Percentiles rank a stretch among this genome's conserved stretches.
These are phyloP conservation scores for Scaptomyza pallida DNA, from an alignment of 1,140 invertebrate genomes.

Conservation along the genomic window DNA sequence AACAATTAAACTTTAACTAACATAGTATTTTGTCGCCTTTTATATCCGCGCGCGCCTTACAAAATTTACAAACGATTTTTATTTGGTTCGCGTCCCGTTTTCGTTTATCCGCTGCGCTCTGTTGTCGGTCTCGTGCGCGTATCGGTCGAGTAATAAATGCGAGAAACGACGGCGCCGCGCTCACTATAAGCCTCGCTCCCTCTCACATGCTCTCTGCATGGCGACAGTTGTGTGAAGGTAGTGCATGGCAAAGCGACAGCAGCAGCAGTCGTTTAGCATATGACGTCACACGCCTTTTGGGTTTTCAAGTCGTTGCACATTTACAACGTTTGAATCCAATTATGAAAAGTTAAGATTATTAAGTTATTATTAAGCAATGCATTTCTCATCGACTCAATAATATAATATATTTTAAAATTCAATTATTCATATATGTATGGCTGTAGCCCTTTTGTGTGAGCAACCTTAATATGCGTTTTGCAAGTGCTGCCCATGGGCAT, in stretches of 20 bases:
- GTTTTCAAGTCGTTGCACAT: neutral
- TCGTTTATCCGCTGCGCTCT: slow-evolving; percentile 37
- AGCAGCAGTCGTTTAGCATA: neutral
- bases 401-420: too few species aligned
- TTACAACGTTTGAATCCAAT: neutral
- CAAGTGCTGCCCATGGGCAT: slow-evolving; percentile 28
- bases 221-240: slow-evolving; percentile 11
- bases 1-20: slow-evolving; percentile 25
- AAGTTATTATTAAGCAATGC: too few species aligned
- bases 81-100: slow-evolving; percentile 17
- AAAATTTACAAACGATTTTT: slow-evolving; percentile 32
- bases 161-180: slow-evolving; percentile 39
- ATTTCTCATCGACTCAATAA: too few species aligned
- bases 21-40: slow-evolving; percentile 25
- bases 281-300: slow-evolving; percentile 12
- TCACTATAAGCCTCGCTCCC: slow-evolving; percentile 29
- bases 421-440: too few species aligned
- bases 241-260: neutral
- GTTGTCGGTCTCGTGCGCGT: slow-evolving; percentile 58
- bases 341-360: neutral
- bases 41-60: slow-evolving; percentile 30
- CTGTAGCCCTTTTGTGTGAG: too few species aligned
- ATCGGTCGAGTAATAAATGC: slow-evolving; percentile 65
- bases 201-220: slow-evolving; percentile 8
- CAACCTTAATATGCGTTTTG: slow-evolving; percentile 2